These are phyloP conservation scores for Neodiprion fabricii DNA, from an alignment of 1,140 invertebrate genomes.

Conservation along the genomic window DNA sequence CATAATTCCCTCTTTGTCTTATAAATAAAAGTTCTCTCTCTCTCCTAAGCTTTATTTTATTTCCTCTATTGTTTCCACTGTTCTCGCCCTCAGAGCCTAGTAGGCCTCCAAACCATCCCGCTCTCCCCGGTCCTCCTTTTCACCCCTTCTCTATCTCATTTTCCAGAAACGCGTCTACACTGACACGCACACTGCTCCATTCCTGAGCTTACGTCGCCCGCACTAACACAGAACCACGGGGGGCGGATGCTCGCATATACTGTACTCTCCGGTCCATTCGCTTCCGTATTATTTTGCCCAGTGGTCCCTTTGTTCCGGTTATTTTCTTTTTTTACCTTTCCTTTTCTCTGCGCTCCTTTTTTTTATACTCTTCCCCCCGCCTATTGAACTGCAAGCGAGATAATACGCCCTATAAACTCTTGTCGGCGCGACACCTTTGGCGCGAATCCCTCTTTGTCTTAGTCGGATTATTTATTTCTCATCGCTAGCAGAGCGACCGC, in stretches of 20 bases:
- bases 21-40: conserved; percentile 36
- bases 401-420: conserved; percentile 46
- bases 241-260: conserved; percentile 25
- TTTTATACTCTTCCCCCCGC: neutral
- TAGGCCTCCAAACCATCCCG: conserved; percentile 53
- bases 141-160: conserved; percentile 41
- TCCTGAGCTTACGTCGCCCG: conserved; percentile 25
- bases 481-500: no score
- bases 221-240: conserved; percentile 32
- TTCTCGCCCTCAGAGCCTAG: conserved; percentile 38
- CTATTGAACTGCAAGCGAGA: conserved; percentile 54
- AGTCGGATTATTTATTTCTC: no score
- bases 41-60: conserved; percentile 53
- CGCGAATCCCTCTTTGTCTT: neutral
- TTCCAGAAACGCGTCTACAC: conserved; percentile 37
- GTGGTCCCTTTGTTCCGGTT: conserved; percentile 54
- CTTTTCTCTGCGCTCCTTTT: no score
- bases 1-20: conserved; percentile 32
- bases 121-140: conserved; percentile 34
- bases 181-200: conserved; percentile 24
- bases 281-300: conserved; percentile 53
- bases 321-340: conserved; percentile 22
- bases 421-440: conserved; percentile 8
- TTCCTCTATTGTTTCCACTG: conserved; percentile 53
- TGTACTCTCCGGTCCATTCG: conserved; percentile 4